Evolutionary conservation across 1,140 invertebrate species (phyloP).

Genomic region (Pogonomyrmex californicus): DNA sequence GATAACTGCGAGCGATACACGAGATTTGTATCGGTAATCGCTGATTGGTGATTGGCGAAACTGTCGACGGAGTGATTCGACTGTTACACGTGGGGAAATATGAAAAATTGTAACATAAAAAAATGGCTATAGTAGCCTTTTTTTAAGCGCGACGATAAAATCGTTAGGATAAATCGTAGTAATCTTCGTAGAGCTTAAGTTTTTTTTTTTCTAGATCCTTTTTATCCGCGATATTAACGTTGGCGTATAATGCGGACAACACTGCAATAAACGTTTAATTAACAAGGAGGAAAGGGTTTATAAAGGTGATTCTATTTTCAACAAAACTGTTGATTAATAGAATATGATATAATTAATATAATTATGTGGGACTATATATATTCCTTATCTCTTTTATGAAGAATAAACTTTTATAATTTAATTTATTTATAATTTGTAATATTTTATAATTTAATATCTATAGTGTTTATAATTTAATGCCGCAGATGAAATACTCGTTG

Average conservation of each 20-base stretch:
- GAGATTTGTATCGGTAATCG: conserved; percentile 48
- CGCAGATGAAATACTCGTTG: not conserved
- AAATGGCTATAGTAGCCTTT: not conserved
- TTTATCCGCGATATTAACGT: conserved; percentile 3
- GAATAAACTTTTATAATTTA: not conserved
- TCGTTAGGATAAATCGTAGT: not conserved
- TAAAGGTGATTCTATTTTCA: not conserved
- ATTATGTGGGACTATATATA: not conserved
- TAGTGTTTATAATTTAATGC: not conserved
- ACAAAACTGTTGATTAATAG: not conserved
- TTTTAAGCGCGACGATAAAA: conserved; percentile 5
- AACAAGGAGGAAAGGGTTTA: not conserved
- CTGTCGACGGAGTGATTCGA: not conserved
- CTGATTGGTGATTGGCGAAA: conserved; percentile 44
- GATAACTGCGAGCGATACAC: conserved; percentile 38
- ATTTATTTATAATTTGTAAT: not conserved
- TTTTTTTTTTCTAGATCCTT: not conserved
- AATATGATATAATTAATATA: not conserved
- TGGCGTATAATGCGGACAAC: not conserved
- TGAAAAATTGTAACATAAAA: conserved; percentile 24
- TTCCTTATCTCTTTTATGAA: not conserved
- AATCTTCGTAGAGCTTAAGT: not conserved
- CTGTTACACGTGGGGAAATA: not conserved
- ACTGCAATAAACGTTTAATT: not conserved
- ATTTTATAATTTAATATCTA: conserved; percentile 14